phyloP scores from a whole-genome alignment of 1,140 invertebrate species.

The Leptinotarsa undecemlineata region DNA sequence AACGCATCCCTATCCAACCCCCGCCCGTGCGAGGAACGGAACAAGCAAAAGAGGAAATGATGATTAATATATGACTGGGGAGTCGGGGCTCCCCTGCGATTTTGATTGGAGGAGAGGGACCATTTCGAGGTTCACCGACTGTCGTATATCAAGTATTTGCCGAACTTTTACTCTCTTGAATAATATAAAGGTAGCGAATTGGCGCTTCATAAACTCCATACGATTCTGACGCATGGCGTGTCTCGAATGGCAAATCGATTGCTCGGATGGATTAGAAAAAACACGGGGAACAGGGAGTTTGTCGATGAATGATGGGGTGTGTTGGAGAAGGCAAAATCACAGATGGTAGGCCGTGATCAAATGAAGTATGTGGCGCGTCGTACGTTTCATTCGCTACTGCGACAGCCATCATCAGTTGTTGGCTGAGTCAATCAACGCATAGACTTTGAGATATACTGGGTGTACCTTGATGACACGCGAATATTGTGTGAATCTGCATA shows the following conservation, averaged over 20 bases:
- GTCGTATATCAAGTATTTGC: conserved; percentile 21
- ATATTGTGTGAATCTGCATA: no score
- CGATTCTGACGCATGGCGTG: background rate
- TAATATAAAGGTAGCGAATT: conserved; percentile 7
- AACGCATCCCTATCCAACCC: background rate
- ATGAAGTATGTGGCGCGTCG: no score
- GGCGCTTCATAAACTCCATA: conserved; percentile 3
- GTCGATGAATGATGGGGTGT: background rate
- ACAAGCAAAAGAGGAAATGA: conserved; percentile 22
- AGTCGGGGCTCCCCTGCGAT: conserved; percentile 9
- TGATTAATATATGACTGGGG: conserved; percentile 25
- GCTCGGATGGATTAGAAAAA: background rate
- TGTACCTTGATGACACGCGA: no score
- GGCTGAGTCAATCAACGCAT: no score
- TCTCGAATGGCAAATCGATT: background rate
- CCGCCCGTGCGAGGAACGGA: background rate
- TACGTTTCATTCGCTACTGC: no score
- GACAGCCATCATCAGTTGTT: no score
- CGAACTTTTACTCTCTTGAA: conserved; percentile 12
- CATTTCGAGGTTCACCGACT: conserved; percentile 1
- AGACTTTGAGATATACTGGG: no score
- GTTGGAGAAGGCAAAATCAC: no score
- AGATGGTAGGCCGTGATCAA: no score
- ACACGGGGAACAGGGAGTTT: background rate
- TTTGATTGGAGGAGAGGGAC: conserved; percentile 24